Percentiles rank a stretch among this genome's conserved stretches.
phyloP scores from a whole-genome alignment of 2,888 invertebrate species.

The Ernsta delagoae region DNA sequence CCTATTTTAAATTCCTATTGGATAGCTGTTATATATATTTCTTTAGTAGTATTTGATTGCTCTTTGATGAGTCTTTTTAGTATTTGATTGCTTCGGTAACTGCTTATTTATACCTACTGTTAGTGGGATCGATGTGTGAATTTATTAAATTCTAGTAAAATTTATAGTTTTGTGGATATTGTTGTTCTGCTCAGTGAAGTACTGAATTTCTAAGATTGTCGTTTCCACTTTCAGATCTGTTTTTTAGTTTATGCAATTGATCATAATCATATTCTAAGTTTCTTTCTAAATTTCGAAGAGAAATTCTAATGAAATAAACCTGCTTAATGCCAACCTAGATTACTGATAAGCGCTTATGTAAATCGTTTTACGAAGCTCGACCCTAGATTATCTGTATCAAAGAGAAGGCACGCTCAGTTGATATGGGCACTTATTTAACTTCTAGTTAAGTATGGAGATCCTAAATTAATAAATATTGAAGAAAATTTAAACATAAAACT shows the following conservation, averaged over 20 bases:
- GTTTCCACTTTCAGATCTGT: not conserved
- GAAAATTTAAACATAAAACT: not conserved
- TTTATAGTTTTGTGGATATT: too few relatives aligned
- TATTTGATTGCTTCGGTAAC: too few relatives aligned
- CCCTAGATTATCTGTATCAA: conserved; percentile 24
- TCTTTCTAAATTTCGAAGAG: not conserved
- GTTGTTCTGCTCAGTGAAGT: too few relatives aligned
- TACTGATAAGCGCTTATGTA: conserved; percentile 28
- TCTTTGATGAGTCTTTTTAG: too few relatives aligned
- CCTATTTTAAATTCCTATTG: conserved; percentile 10
- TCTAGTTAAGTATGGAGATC: not conserved
- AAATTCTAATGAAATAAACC: conserved; percentile 6
- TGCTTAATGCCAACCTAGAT: conserved; percentile 28
- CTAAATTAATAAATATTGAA: not conserved
- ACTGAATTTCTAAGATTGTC: not conserved
- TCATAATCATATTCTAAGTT: not conserved
- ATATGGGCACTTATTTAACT: not conserved
- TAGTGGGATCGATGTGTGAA: too few relatives aligned
- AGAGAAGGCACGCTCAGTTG: conserved; percentile 13
- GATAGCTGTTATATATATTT: too few relatives aligned
- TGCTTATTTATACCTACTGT: too few relatives aligned
- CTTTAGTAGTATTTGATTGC: too few relatives aligned
- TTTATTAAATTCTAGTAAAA: too few relatives aligned
- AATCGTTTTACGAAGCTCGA: conserved; percentile 24
- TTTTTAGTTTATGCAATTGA: not conserved